Evolutionary conservation across 2,113 vertebrate species (phyloP).

Genomic region (Sturnira hondurensis): DNA sequence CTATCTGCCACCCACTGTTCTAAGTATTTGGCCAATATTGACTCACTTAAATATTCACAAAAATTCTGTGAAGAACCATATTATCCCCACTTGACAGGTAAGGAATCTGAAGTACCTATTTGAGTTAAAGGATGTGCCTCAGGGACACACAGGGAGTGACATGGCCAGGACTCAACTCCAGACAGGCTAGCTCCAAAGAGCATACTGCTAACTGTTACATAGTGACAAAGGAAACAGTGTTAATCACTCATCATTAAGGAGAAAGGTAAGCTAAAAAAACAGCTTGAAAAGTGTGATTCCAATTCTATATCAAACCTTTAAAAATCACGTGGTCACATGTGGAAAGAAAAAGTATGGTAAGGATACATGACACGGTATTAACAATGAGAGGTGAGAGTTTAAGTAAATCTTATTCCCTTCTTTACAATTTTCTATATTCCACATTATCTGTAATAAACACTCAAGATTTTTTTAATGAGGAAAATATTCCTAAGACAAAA

Average conservation of each 20-base stretch:
- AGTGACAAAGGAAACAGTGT: conserved; percentile 1
- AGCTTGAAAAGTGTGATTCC: not conserved
- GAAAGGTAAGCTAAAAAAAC: not conserved
- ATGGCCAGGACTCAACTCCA: not conserved
- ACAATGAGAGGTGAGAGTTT: not conserved
- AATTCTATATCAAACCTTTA: not conserved
- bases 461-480: not conserved
- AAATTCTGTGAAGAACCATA: not conserved
- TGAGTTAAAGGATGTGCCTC: not conserved
- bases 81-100: not conserved
- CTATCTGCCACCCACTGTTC: not conserved
- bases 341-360: conserved; percentile 17
- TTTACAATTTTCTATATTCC: not conserved
- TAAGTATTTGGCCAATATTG: not conserved
- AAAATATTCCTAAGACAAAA: conserved; percentile 22
- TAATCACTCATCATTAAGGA: conserved; percentile 23
- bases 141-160: not conserved
- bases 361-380: not conserved
- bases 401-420: conserved; percentile 3
- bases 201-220: not conserved
- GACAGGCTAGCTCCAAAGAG: not conserved
- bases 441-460: conserved; percentile 11
- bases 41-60: conserved; percentile 15
- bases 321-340: not conserved
- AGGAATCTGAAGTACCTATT: not conserved